These are phyloP conservation scores for Drosophila subquinaria DNA, from an alignment of 2,888 invertebrate genomes.

Conservation along the genomic window DNA sequence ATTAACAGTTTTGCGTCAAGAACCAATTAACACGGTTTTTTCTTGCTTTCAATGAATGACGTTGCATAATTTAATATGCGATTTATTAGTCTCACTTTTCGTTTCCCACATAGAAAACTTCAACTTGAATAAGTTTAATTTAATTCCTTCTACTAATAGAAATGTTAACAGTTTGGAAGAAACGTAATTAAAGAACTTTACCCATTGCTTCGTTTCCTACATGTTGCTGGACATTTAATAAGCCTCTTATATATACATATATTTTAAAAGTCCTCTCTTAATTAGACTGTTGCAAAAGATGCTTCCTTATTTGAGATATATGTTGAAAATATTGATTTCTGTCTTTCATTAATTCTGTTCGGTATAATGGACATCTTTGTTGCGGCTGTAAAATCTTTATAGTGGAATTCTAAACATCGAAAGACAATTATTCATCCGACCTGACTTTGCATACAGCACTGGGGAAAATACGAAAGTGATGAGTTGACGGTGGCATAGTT, in stretches of 20 bases:
- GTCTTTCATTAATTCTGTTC: background rate
- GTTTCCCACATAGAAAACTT: background rate
- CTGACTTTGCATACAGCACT: background rate
- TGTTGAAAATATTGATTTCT: background rate
- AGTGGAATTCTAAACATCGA: too few relatives aligned
- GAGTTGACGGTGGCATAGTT: too few relatives aligned
- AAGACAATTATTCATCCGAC: background rate
- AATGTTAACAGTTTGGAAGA: background rate
- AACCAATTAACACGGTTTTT: conserved; percentile 9
- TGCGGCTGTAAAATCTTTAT: too few relatives aligned
- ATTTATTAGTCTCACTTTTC: background rate
- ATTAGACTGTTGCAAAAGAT: background rate
- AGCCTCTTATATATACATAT: too few relatives aligned
- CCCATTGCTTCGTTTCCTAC: too few relatives aligned
- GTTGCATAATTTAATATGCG: conserved; percentile 8
- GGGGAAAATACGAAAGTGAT: too few relatives aligned
- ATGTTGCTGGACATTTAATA: too few relatives aligned
- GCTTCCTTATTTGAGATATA: too few relatives aligned
- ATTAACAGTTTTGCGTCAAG: conserved; percentile 25
- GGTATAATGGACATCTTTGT: too few relatives aligned
- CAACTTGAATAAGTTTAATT: background rate
- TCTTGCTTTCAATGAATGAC: conserved; percentile 5
- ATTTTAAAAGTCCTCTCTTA: background rate
- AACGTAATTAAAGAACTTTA: background rate
- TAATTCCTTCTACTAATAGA: background rate